Evolutionary conservation across 2,113 vertebrate species (phyloP).

Genomic region (Gallinago paraguaiae): DNA sequence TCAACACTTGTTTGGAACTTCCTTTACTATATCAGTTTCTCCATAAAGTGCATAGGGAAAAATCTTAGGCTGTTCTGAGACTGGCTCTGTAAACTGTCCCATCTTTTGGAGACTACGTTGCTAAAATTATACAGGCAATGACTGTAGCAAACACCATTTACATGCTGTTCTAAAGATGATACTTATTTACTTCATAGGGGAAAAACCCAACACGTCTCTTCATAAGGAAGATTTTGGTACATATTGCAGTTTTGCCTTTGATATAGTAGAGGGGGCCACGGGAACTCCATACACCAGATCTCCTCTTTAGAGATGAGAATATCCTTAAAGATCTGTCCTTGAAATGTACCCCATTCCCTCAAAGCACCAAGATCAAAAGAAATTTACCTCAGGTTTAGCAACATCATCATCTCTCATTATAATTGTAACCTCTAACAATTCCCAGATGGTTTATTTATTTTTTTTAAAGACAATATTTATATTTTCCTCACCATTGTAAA

Average conservation of each 20-base stretch:
- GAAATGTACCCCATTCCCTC: neutral
- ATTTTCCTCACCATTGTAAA: neutral
- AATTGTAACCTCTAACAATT: neutral
- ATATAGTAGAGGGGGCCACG: neutral
- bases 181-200: neutral
- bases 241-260: neutral
- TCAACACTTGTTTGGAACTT: neutral
- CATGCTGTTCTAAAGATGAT: neutral
- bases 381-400: neutral
- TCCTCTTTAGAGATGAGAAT: neutral
- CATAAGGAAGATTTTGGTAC: neutral
- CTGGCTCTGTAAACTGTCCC: neutral
- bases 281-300: neutral
- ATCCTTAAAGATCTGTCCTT: neutral
- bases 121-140: neutral
- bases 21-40: neutral
- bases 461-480: neutral
- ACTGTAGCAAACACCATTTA: neutral
- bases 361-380: neutral
- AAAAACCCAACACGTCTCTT: neutral
- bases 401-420: fast-evolving
- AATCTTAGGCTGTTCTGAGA: neutral
- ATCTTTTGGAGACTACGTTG: neutral
- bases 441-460: neutral
- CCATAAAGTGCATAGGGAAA: neutral